These are phyloP conservation scores for Pangasius djambal DNA, from an alignment of 2,797 vertebrate species.

Conservation along the genomic window DNA sequence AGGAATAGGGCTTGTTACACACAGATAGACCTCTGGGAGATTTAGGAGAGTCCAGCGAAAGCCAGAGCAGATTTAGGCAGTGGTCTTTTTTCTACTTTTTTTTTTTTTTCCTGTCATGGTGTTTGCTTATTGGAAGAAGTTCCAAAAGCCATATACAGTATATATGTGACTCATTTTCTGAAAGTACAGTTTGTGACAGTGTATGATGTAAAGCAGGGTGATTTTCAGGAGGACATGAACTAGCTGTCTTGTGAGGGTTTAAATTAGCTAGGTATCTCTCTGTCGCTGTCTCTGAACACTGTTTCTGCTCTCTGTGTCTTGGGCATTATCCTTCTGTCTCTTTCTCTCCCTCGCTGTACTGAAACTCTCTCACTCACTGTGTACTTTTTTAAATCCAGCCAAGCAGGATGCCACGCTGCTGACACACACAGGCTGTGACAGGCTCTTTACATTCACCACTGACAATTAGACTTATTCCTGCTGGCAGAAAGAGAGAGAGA, in stretches of 20 bases:
- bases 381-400: constrained; percentile 59
- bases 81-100: constrained; percentile 65
- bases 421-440: constrained; percentile 74
- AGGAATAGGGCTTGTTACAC: constrained; percentile 26
- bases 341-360: constrained; percentile 51
- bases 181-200: not conserved
- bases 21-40: constrained; percentile 59
- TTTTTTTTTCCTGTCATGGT: constrained; percentile 34
- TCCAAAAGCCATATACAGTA: not conserved
- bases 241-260: constrained; percentile 25
- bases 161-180: not conserved
- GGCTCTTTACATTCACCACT: constrained; percentile 79
- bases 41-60: constrained; percentile 72
- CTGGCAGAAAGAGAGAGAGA: constrained; percentile 46
- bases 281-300: constrained; percentile 60
- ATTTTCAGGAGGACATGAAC: constrained; percentile 34
- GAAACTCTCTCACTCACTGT: constrained; percentile 56
- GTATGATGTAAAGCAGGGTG: constrained; percentile 25
- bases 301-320: constrained; percentile 37
- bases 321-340: constrained; percentile 45
- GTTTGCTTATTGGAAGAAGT: not conserved
- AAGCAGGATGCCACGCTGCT: constrained; percentile 63
- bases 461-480: constrained; percentile 81
- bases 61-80: constrained; percentile 68
- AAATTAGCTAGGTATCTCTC: constrained; percentile 34